Base-by-base conservation (phyloP, 2,113 vertebrate genomes). In the Hiodon tergisus region DNA sequence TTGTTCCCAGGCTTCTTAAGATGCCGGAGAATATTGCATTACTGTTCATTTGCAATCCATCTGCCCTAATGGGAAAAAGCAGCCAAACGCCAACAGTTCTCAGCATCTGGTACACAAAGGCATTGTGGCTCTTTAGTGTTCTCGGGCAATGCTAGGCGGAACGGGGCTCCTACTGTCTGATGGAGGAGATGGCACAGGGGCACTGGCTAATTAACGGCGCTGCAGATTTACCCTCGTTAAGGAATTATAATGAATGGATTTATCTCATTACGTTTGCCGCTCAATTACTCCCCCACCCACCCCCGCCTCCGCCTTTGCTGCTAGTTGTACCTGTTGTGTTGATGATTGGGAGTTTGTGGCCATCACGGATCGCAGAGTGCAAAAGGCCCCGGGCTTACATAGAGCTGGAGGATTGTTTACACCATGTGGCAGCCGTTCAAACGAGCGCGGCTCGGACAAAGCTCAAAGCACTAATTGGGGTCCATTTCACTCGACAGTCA, bases 191-290 rank as follows among this genome's bases (percentile, higher is more conserved):
- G 80, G 78, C 81, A 75, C 76, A 72, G 59, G 70, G 82, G 79
- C 75, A 73, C 65, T n/a, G 70, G 82, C 82, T 89, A 86, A 86
- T 89, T 88, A 87, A 75, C 80, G 81, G 75, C 74, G 66, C 53
- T 76, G 83, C 77, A 77, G 84, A 86, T 84, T 81, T 82, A 85
- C 82, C 77, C 81, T 86, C 72, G 72, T 87, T 86, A 79, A 83
- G 74, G 70, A 61, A 78, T 67, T 73, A 69, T 74, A 84, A 88
- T 89, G 85, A 78, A 86, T 80, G 84, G 83, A 88, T 87, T 81
- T 79, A 79, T 83, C 83, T 87, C 83, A 86, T 85, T 86, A 82
- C 67, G 70, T 46, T 61, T 78, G 50, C 53, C 58, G 59, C 71
- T 81, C 67, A 81, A 76, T 79, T 84, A 78, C 71, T 66, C 50